Conservation (phyloP, 2,888 invertebrate species). For the Byasa hedistus region DNA sequence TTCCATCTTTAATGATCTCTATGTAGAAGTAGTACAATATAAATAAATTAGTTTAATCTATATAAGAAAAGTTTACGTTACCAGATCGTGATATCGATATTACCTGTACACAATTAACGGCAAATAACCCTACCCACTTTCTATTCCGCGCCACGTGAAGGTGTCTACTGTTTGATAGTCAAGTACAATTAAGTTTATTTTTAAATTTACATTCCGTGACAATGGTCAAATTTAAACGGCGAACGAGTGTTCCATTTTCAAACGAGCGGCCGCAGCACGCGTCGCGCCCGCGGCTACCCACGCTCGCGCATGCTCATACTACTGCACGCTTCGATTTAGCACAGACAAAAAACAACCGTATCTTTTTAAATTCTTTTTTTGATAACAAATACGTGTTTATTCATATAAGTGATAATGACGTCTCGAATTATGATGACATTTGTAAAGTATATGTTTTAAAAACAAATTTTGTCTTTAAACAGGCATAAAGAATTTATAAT, state of each 20-base stretch:
- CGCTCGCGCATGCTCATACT: slow-evolving; percentile 15
- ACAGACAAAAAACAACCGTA: slow-evolving; percentile 26
- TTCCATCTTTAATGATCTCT: too few species aligned
- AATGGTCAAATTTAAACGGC: slow-evolving; percentile 58
- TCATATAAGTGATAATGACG: background rate
- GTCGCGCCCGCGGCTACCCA: slow-evolving; percentile 28
- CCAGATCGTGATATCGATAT: background rate
- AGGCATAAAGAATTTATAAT: too few species aligned
- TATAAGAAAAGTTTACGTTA: slow-evolving; percentile 1
- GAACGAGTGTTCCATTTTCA: slow-evolving; percentile 56
- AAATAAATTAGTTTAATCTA: background rate
- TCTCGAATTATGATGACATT: too few species aligned
- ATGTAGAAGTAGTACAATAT: background rate
- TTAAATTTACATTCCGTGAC: slow-evolving; percentile 50
- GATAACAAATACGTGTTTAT: slow-evolving; percentile 1
- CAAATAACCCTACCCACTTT: slow-evolving; percentile 26
- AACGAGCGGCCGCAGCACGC: slow-evolving; percentile 36
- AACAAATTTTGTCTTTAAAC: too few species aligned
- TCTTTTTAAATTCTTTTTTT: slow-evolving; percentile 11
- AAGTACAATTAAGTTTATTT: slow-evolving; percentile 30
- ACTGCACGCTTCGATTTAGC: slow-evolving; percentile 27
- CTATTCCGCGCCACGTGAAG: slow-evolving; percentile 16
- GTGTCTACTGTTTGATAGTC: slow-evolving; percentile 24
- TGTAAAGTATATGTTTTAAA: too few species aligned
- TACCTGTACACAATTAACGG: slow-evolving; percentile 8